A percentile compares a stretch with the other conserved stretches of the same genome.
phyloP scores from a whole-genome alignment of 2,888 invertebrate species.

The Andricus quercusramuli region DNA sequence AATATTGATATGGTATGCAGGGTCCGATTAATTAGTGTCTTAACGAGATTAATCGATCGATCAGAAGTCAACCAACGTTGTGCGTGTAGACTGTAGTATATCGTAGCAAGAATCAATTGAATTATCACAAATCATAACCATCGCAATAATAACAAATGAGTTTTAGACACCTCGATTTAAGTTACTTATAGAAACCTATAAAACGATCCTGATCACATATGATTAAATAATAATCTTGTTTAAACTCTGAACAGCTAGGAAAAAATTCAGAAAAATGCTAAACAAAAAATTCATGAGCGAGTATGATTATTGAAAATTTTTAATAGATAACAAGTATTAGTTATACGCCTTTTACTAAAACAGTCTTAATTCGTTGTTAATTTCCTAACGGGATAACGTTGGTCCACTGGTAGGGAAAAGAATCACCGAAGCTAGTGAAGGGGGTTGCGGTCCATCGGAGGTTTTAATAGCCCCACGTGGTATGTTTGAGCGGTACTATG shows the following conservation, averaged over 20 bases:
- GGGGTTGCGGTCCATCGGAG: constrained; percentile 53
- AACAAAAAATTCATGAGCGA: not conserved
- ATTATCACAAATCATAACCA: no score
- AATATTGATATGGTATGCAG: constrained; percentile 10
- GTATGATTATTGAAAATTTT: not conserved
- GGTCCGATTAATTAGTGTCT: constrained; percentile 31
- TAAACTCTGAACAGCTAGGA: not conserved
- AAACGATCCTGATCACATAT: not conserved
- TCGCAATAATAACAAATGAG: not conserved
- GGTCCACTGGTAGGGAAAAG: not conserved
- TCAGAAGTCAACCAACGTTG: not conserved
- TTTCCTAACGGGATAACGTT: not conserved
- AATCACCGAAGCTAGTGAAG: constrained; percentile 1
- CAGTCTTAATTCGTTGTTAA: not conserved
- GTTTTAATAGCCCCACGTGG: constrained; percentile 59
- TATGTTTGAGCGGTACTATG: constrained; percentile 44
- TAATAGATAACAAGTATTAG: not conserved
- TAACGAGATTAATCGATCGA: constrained; percentile 31
- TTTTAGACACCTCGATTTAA: not conserved
- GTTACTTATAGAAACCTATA: not conserved
- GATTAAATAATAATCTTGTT: not conserved
- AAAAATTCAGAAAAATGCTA: not conserved
- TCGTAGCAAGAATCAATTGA: not conserved
- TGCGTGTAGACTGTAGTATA: not conserved
- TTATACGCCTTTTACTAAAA: not conserved